Percentiles rank a stretch among this genome's conserved stretches.
Evolutionary conservation across 2,797 vertebrate genomes (phyloP).

Genomic region (Anabacerthia variegaticeps): DNA sequence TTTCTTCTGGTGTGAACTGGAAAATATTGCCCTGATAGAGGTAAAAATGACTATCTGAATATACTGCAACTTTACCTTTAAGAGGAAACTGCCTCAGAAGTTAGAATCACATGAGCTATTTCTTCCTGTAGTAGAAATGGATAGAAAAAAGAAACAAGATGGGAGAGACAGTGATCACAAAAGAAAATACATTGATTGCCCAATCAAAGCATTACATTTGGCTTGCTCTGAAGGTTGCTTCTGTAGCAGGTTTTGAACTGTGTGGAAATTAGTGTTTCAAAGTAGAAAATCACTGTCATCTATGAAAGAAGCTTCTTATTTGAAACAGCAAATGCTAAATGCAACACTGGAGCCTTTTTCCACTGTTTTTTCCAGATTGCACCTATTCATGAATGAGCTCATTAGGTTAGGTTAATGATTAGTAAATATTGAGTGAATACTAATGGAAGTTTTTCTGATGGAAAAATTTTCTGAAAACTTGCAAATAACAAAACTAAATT

Average conservation of each 20-base stretch:
- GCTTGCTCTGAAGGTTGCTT: not conserved
- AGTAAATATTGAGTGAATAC: not conserved
- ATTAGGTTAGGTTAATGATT: not conserved
- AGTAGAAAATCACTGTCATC: not conserved
- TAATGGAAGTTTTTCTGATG: not conserved
- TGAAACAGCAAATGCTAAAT: not conserved
- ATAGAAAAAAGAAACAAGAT: not conserved
- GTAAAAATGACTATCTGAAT: not conserved
- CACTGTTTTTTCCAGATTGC: not conserved
- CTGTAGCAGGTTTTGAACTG: not conserved
- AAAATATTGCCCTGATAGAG: not conserved
- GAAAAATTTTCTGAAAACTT: not conserved
- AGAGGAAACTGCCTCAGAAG: not conserved
- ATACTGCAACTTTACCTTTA: not conserved
- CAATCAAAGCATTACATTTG: not conserved
- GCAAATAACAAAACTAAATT: not conserved
- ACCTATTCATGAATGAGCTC: not conserved
- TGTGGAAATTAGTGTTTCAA: not conserved
- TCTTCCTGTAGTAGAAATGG: not conserved
- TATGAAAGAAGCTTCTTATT: not conserved
- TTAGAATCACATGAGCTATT: not conserved
- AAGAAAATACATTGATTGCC: not conserved
- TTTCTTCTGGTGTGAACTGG: not conserved
- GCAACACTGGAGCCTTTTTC: not conserved
- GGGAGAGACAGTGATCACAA: not conserved